Base-by-base conservation (phyloP, 2,113 vertebrate species). In the Cinclus cinclus region DNA sequence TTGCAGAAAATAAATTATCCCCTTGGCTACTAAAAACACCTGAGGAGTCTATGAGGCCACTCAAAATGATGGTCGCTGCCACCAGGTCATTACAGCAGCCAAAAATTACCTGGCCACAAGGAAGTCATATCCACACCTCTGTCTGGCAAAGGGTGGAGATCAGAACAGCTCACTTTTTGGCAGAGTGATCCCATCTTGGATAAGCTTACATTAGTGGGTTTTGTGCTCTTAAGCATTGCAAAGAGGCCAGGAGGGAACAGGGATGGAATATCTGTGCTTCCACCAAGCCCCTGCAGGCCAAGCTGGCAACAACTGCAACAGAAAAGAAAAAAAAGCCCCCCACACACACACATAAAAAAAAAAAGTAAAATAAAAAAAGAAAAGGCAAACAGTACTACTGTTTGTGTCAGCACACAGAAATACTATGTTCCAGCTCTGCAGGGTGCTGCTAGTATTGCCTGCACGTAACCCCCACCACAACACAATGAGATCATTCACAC, bases 401-500 rank as follows among this genome's bases (percentile, higher is more conserved):
- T 46, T 92, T 84, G 81, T 74, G 79, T 71, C 71, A 81, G 74
- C 91, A 53, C 37, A 82, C 64, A 91, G 91, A 96, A 83, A 94
- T 90, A 91, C 95, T 94, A 93, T 7, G 39, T n/a, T 82, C 81
- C 62, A 92, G 47, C 67, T 86, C 91, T 74, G 64, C 73, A 81
- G 69, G 87, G 87, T 39, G 50, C 89, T 93, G 93, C 93, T 91
- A 96, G 83, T 91, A 90, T 64, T 87, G 84, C 15, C 89, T 89
- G 46, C 81, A 92, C 23, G 22, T 75, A 74, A 94, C 79, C 91
- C 89, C 83, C 83, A 78, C 83, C 93, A 93, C 90, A 95, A 91
- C 37, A 35, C 94, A 89, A 83, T 95, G 96, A 96, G 93, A 89
- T 96, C 95, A 96, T 95, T 96, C 94, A 81, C 96, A 96, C 96